Base-by-base conservation (phyloP, 2,888 invertebrate genomes). In the Acheta domesticus region DNA sequence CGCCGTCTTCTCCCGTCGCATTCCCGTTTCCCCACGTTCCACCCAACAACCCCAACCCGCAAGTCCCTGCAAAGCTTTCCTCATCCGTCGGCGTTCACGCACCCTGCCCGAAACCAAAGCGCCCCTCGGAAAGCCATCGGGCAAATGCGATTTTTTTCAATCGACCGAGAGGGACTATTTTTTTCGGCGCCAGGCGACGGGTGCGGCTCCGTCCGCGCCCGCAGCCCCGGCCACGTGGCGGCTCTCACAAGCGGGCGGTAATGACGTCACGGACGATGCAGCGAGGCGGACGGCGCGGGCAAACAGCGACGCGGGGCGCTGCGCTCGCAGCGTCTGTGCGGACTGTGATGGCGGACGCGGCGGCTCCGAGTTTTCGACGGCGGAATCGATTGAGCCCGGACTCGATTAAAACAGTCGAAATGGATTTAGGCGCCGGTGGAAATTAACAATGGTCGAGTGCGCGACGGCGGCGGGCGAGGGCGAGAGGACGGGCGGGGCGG, bases 331-430 rank as follows among this genome's bases (percentile, higher is more conserved):
- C 36, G 36, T 36, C 36, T 36, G 36, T 36, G 36, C 36, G 36
- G 11, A 16, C 12, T 0, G n/a, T 11, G 14, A 11, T 14, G n/a
- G 62, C 62, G 62, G 14, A 4, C 8, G 62, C 62, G 62, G 62
- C 16, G n/a, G n/a, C 62, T 14, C 62, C 5, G 62, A 62, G n/a
- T n/a, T 62, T 62, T 62, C 62, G 62, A 19, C 62, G 62, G 62
- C 14, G 36, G 62, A 62, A 62, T 62, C 62, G 62, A 62, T 62
- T 62, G n/a, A 62, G 62, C n/a, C 62, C 14, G 12, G 62, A 62
- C 62, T 62, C 62, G 62, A 62, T 62, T 62, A 62, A 62, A 62
- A 62, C 62, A 62, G 62, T 62, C 62, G 62, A 62, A 62, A 62
- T 62, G 62, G 62, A 62, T 62, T 62, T 62, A 62, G 62, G 62